phyloP scores from a whole-genome alignment of 2,113 vertebrate species.

The Osmerus mordax region DNA sequence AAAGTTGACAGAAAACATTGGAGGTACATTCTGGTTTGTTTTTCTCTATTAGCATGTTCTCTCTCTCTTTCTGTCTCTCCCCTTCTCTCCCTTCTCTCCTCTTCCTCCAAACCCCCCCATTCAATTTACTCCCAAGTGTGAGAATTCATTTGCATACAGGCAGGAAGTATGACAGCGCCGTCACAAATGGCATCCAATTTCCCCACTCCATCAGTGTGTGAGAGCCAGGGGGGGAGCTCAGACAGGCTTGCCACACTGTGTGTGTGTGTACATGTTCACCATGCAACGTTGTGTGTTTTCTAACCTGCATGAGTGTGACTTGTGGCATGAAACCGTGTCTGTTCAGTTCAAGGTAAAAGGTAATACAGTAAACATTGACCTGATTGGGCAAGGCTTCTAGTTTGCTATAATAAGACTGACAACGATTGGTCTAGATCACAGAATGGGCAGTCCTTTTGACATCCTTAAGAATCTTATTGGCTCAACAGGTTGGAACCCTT shows the following conservation, averaged over 20 bases:
- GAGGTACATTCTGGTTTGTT: conserved; percentile 18
- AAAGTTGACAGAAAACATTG: conserved; percentile 9
- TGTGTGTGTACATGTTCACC: neutral
- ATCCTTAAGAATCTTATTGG: neutral
- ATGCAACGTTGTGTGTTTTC: neutral
- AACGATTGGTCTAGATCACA: neutral
- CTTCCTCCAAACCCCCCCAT: conserved; percentile 1
- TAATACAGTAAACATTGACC: neutral
- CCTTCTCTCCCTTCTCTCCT: neutral
- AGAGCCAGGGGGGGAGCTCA: conserved; percentile 1
- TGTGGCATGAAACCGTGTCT: neutral
- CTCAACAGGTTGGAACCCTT: no score
- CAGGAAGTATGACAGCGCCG: conserved; percentile 9
- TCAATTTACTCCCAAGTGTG: conserved; percentile 25
- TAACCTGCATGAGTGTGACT: neutral
- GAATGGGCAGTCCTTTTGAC: neutral
- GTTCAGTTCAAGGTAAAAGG: neutral
- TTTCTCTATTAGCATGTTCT: conserved; percentile 9
- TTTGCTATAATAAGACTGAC: neutral
- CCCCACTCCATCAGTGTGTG: conserved; percentile 12
- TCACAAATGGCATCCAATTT: conserved; percentile 35
- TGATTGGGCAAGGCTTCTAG: neutral
- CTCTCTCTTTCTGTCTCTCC: neutral
- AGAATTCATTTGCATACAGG: conserved; percentile 26
- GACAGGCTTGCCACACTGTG: neutral